These are phyloP conservation scores for Xylophagus ater DNA, from an alignment of 2,888 invertebrate genomes.

Conservation along the genomic window DNA sequence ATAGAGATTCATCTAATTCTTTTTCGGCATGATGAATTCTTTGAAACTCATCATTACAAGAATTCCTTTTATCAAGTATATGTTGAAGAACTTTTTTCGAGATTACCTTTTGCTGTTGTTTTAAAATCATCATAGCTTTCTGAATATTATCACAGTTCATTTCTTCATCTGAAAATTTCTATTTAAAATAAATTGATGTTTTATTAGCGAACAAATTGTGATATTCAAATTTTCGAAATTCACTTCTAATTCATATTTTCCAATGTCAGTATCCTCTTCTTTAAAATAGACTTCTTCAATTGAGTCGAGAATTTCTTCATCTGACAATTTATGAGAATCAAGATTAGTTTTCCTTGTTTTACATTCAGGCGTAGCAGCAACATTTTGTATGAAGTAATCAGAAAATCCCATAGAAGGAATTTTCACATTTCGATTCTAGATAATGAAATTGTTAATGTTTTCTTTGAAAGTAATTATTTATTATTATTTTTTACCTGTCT, in stretches of 20 bases:
- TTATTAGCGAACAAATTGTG: no score
- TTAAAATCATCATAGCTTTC: slow-evolving; percentile 30
- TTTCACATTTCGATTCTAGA: slow-evolving; percentile 33
- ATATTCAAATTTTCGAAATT: no score
- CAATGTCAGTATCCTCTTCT: slow-evolving; percentile 30
- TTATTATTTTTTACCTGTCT: slow-evolving; percentile 30
- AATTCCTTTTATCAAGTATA: slow-evolving; percentile 81
- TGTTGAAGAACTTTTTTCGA: slow-evolving; percentile 88
- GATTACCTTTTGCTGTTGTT: slow-evolving; percentile 51
- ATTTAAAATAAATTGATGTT: no score
- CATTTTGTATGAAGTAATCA: slow-evolving; percentile 37
- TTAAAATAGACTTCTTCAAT: slow-evolving; percentile 35
- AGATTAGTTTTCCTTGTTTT: slow-evolving; percentile 14
- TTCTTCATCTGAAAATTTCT: slow-evolving; percentile 33
- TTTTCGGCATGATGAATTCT: slow-evolving; percentile 60
- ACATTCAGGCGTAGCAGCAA: slow-evolving; percentile 27
- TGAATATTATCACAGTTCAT: slow-evolving; percentile 32
- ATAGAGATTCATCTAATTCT: slow-evolving; percentile 55
- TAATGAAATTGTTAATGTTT: background rate
- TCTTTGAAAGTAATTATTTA: background rate
- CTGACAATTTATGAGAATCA: slow-evolving; percentile 29
- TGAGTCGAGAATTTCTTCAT: slow-evolving; percentile 37
- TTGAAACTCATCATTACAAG: slow-evolving; percentile 75
- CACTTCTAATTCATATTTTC: slow-evolving; percentile 34
- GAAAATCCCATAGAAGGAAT: slow-evolving; percentile 41